Base-by-base conservation (phyloP, 1,140 invertebrate species). In the Coboldia fuscipes region DNA sequence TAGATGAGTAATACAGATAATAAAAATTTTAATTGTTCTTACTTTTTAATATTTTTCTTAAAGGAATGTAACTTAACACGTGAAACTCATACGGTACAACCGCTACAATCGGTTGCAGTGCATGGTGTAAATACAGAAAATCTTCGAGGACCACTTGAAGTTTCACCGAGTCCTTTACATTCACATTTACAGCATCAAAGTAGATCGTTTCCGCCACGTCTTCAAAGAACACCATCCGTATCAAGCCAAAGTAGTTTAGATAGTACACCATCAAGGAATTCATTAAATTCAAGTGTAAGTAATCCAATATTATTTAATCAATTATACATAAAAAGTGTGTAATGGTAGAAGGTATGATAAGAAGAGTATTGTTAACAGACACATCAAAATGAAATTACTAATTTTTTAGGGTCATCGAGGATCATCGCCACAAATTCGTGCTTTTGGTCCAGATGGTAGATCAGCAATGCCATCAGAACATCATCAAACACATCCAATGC, bases 191-290 rank as follows among this genome's bases (percentile, higher is more conserved):
- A 38, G 46, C 48, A 55, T 38, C 52, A 54, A 39, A 54, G 51
- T 28, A 48, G 50, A 28, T 54, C 53, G 16, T 55, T 55, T 43
- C 61, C 55, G 39, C 62, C 63, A 17, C 50, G 59, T 27, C 47
- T 68, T 18, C 60, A 60, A 20, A 61, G 77, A 27, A 81, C 77
- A 3, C 71, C 75, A 12, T 80, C 76, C 10, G 68, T 78, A 34
- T 78, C 75, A n/a, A 81, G 76, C 12, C 77, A 82, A 46, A 72
- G 73, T 50, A 79, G 75, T 41, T 56, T 79, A 21, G 77, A 82
- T 44, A 73, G 70, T 45, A 70, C 67, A 36, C 67, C 69, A 30
- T 69, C 73, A 10, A 64, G 69, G 49, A 66, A 69, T 41, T 70
- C 70, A 46, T 61, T 66, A 44, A 58, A 52, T 54, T 26, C 10